These are phyloP conservation scores for Kryptopterus vitreolus DNA, from an alignment of 2,797 vertebrate genomes.

Conservation along the genomic window DNA sequence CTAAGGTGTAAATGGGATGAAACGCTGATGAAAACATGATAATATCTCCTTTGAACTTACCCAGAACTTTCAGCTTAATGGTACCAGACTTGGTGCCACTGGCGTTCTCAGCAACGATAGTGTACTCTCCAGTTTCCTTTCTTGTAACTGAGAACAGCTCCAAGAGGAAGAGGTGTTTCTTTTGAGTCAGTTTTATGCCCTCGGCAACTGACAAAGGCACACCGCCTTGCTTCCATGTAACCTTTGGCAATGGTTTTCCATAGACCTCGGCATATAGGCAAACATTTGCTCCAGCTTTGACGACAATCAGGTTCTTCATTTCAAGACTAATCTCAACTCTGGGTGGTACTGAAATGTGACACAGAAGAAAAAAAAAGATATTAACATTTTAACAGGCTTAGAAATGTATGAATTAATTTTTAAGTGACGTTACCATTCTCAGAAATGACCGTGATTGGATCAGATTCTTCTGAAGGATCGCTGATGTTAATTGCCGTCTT, in stretches of 20 bases:
- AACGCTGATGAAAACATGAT: background rate
- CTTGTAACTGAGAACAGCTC: conserved; percentile 92
- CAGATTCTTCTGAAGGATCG: conserved; percentile 90
- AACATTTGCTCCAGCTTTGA: conserved; percentile 93
- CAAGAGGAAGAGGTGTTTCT: conserved; percentile 85
- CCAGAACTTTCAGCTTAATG: conserved; percentile 86
- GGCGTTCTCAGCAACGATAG: conserved; percentile 89
- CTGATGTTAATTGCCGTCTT: conserved; percentile 91
- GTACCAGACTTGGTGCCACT: conserved; percentile 90
- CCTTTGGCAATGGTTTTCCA: conserved; percentile 90
- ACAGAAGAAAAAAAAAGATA: conserved; percentile 33
- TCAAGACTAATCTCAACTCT: conserved; percentile 89
- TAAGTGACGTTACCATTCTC: conserved; percentile 83
- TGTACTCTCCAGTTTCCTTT: conserved; percentile 96
- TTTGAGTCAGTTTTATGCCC: conserved; percentile 87
- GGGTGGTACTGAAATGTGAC: conserved; percentile 83
- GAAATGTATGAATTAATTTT: background rate
- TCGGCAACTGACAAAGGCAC: conserved; percentile 79
- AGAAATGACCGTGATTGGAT: conserved; percentile 86
- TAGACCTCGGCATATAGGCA: conserved; percentile 89
- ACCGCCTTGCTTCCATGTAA: conserved; percentile 89
- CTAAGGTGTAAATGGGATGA: background rate
- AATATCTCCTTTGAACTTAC: conserved; percentile 59
- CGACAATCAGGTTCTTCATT: conserved; percentile 91
- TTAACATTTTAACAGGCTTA: conserved; percentile 18